Conservation (phyloP, 2,797 vertebrate genomes). For the Sebastes melanostomus region DNA sequence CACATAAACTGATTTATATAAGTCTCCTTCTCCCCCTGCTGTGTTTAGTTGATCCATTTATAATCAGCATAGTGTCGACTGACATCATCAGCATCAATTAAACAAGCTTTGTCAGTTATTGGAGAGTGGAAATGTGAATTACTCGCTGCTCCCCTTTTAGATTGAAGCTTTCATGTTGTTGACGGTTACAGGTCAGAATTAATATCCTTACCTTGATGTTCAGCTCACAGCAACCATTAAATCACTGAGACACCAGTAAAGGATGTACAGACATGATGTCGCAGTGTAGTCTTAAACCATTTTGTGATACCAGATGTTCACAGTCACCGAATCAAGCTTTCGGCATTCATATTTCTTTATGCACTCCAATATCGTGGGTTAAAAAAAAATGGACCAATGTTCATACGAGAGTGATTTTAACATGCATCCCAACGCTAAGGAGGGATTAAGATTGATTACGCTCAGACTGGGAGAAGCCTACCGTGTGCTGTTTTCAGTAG, state of each 20-base stretch:
- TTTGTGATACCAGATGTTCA: constrained; percentile 12
- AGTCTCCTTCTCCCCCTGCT: constrained; percentile 14
- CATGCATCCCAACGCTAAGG: not conserved
- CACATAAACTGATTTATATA: constrained; percentile 10
- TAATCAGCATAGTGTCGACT: constrained; percentile 6
- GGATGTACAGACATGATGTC: constrained; percentile 23
- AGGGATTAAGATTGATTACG: not conserved
- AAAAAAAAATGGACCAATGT: constrained; percentile 21
- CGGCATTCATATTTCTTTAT: constrained; percentile 3
- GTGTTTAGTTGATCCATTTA: constrained; percentile 19
- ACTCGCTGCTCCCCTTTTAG: no score
- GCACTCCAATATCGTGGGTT: constrained; percentile 37
- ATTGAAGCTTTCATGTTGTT: not conserved
- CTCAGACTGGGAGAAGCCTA: not conserved
- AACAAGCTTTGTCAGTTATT: not conserved
- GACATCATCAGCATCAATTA: not conserved
- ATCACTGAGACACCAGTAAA: not conserved
- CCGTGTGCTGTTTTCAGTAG: constrained; percentile 5
- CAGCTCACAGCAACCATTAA: not conserved
- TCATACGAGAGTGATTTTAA: constrained; percentile 12
- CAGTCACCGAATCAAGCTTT: not conserved
- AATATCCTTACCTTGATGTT: not conserved
- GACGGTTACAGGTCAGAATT: not conserved
- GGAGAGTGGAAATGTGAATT: not conserved
- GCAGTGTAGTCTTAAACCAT: constrained; percentile 1